These are phyloP conservation scores for Myzus persicae DNA, from an alignment of 1,140 invertebrate species.

Conservation along the genomic window DNA sequence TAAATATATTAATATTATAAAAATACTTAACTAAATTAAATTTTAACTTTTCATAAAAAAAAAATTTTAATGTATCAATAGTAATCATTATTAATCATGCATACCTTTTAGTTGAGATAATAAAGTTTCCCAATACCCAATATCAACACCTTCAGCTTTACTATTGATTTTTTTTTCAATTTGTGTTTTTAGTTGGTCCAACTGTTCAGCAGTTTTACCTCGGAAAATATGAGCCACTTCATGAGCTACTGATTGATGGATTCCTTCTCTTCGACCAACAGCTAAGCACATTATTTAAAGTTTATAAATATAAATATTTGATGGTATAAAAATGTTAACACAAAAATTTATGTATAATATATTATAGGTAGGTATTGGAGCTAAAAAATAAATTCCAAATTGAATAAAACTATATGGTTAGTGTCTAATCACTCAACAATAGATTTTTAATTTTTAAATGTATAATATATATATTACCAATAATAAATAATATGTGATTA, in stretches of 20 bases:
- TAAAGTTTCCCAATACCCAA: slow-evolving; percentile 96
- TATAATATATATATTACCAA: too few species aligned
- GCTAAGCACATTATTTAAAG: slow-evolving; percentile 63
- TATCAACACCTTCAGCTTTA: slow-evolving; percentile 89
- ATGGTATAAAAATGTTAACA: not conserved
- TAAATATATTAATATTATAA: slow-evolving; percentile 35
- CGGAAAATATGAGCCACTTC: slow-evolving; percentile 93
- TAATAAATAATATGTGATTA: too few species aligned
- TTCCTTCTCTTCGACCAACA: slow-evolving; percentile 84
- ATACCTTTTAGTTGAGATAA: slow-evolving; percentile 87
- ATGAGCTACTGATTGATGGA: slow-evolving; percentile 89
- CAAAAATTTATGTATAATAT: not conserved
- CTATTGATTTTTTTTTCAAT: slow-evolving; percentile 89
- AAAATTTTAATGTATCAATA: not conserved
- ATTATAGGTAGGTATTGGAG: too few species aligned
- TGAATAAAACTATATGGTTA: too few species aligned
- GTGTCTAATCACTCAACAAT: too few species aligned
- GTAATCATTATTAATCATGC: not conserved
- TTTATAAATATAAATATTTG: not conserved
- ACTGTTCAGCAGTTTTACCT: slow-evolving; percentile 88
- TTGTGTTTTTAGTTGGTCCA: slow-evolving; percentile 81
- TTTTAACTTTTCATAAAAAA: not conserved
- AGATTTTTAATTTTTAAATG: too few species aligned
- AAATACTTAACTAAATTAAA: not conserved
- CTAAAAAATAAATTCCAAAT: too few species aligned